A percentile compares a stretch with the other conserved stretches of the same genome.
phyloP scores from a whole-genome alignment of 1,140 invertebrate species.

The Brachionus sp. region DNA sequence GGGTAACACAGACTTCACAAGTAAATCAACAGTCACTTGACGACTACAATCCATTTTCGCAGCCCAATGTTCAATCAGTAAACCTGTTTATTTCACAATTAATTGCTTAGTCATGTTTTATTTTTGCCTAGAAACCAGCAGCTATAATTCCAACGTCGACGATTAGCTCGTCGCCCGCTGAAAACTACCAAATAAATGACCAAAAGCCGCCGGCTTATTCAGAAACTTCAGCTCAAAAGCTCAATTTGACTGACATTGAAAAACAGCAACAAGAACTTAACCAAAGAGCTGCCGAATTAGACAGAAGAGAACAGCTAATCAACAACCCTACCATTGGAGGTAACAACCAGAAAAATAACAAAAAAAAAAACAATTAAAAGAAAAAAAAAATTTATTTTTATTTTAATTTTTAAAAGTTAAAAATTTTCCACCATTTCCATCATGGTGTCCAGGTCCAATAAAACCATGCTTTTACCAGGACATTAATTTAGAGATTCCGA shows the following conservation, averaged over 20 bases:
- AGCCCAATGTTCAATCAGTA: conserved; percentile 23
- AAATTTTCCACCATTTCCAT: conserved; percentile 96
- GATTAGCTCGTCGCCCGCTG: background rate
- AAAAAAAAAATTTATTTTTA: background rate
- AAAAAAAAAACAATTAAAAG: conserved; percentile 10
- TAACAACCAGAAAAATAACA: conserved; percentile 51
- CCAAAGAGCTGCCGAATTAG: conserved; percentile 77
- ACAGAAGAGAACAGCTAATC: conserved; percentile 81
- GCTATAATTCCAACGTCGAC: conserved; percentile 42
- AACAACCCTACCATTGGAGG: conserved; percentile 68
- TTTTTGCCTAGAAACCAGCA: conserved; percentile 55
- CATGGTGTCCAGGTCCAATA: conserved; percentile 70
- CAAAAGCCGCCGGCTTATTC: background rate
- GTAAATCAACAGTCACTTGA: conserved; percentile 63
- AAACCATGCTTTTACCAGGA: conserved; percentile 99
- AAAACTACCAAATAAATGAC: background rate
- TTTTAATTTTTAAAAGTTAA: conserved; percentile 66
- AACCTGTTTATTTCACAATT: background rate
- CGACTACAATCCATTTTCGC: conserved; percentile 87
- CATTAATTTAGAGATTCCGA: conserved; percentile 96
- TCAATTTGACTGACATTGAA: conserved; percentile 17
- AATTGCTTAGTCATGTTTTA: background rate
- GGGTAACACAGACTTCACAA: background rate
- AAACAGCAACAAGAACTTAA: conserved; percentile 66
- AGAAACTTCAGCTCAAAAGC: background rate